These are phyloP conservation scores for Ictidomys tridecemlineatus DNA, from an alignment of 2,113 vertebrate genomes.

Conservation along the genomic window DNA sequence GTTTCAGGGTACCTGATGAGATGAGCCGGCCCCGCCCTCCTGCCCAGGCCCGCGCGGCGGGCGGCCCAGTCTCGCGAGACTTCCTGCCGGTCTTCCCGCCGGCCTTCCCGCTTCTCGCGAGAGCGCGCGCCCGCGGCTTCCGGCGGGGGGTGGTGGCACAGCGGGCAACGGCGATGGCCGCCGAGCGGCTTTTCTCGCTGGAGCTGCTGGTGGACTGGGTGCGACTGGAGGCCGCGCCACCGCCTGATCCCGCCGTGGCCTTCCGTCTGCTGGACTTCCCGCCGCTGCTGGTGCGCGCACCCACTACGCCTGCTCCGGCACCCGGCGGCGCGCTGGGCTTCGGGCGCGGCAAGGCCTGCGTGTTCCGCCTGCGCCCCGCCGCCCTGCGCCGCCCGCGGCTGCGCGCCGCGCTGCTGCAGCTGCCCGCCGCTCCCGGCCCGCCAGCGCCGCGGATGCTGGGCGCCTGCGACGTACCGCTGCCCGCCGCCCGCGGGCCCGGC, in stretches of 20 bases:
- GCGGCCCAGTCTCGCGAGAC: background rate
- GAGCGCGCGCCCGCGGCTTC: background rate
- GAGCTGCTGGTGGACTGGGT: constrained; percentile 92
- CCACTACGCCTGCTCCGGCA: background rate
- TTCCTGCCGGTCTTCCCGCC: fast-evolving
- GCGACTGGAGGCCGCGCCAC: constrained; percentile 72
- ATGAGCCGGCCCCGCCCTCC: too few relatives aligned
- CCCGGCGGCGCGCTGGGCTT: constrained; percentile 65
- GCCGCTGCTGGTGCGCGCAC: constrained; percentile 90
- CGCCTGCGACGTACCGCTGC: constrained; percentile 88
- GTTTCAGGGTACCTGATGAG: too few relatives aligned
- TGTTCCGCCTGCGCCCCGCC: constrained; percentile 86
- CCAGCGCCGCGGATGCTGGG: constrained; percentile 85
- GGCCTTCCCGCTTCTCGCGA: constrained; percentile 33
- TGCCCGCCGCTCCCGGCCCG: constrained; percentile 63
- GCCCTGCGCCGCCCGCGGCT: constrained; percentile 65
- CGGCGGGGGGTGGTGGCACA: fast-evolving
- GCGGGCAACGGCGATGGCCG: constrained; percentile 66
- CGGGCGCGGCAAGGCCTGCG: constrained; percentile 92
- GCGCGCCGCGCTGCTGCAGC: constrained; percentile 86
- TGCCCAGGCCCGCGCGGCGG: too few relatives aligned
- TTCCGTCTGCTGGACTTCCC: constrained; percentile 93
- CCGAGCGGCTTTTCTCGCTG: constrained; percentile 89
- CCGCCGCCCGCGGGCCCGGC: constrained; percentile 70
- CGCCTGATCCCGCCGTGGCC: constrained; percentile 86